Evolutionary conservation across 2,888 invertebrate species (phyloP).

Genomic region (Drosophila prostipennis): DNA sequence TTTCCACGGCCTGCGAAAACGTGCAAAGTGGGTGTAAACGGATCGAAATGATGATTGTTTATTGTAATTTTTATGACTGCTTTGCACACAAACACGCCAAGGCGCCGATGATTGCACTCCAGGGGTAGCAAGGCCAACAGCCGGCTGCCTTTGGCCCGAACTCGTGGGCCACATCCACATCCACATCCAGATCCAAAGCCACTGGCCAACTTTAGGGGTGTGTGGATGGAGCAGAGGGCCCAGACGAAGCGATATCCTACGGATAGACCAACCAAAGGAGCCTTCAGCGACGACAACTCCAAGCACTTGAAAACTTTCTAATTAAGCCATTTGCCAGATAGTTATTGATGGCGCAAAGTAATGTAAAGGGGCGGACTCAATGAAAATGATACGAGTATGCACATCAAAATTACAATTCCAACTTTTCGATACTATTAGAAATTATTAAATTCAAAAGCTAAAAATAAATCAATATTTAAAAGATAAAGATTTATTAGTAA

Average conservation of each 20-base stretch:
- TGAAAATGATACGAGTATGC: slow-evolving; percentile 17
- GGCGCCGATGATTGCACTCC: slow-evolving; percentile 75
- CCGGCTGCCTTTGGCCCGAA: slow-evolving; percentile 21
- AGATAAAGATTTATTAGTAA: too few relatives aligned
- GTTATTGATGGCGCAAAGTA: slow-evolving; percentile 30
- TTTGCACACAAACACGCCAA: slow-evolving; percentile 81
- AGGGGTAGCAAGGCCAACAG: slow-evolving; percentile 27
- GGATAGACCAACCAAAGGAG: slow-evolving; percentile 15
- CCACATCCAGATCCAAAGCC: neutral
- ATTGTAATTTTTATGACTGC: slow-evolving; percentile 81
- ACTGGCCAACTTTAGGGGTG: slow-evolving; percentile 19
- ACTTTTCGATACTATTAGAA: neutral
- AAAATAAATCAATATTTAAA: too few relatives aligned
- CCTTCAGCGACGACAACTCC: slow-evolving; percentile 33
- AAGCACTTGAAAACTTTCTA: slow-evolving; percentile 65
- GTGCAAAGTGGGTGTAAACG: slow-evolving; percentile 82
- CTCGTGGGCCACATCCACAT: slow-evolving; percentile 27
- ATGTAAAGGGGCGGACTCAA: slow-evolving; percentile 25
- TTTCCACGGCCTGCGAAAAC: slow-evolving; percentile 66
- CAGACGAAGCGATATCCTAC: neutral
- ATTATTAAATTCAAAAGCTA: neutral
- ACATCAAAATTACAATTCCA: neutral
- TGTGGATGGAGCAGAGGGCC: slow-evolving; percentile 11
- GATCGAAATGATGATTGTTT: slow-evolving; percentile 79
- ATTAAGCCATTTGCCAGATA: slow-evolving; percentile 62